Percentiles rank a stretch among this genome's conserved stretches.
Conservation (phyloP, 2,797 vertebrate genomes). For the Potorous gilbertii region DNA sequence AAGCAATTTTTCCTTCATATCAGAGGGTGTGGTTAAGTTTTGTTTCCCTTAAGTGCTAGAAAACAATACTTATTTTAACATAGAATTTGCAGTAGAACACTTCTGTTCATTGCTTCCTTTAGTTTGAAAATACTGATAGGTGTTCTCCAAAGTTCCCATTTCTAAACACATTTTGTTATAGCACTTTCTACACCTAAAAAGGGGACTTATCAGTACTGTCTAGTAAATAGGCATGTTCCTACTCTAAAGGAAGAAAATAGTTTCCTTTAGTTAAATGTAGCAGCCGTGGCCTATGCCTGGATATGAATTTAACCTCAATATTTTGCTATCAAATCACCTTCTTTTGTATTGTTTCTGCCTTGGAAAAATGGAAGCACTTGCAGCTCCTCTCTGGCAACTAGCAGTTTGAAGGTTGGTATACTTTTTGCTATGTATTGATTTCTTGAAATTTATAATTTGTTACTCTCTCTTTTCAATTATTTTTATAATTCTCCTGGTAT, state of each 20-base stretch:
- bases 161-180: conserved; percentile 25
- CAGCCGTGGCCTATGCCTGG: conserved; percentile 1
- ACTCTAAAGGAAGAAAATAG: conserved; percentile 27
- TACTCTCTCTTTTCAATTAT: conserved; percentile 15
- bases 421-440: conserved; percentile 40
- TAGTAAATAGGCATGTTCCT: not conserved
- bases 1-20: conserved; percentile 14
- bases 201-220: not conserved
- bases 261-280: conserved; percentile 29
- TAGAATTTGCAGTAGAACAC: conserved; percentile 5
- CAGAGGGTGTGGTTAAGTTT: conserved; percentile 27
- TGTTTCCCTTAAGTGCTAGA: conserved; percentile 41
- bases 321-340: conserved; percentile 5
- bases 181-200: not conserved
- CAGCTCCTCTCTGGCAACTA: conserved; percentile 21
- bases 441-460: conserved; percentile 38
- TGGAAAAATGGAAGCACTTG: conserved; percentile 8
- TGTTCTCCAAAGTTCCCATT: conserved; percentile 7
- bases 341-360: conserved; percentile 20
- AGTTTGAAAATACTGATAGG: not conserved
- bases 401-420: conserved; percentile 56
- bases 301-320: conserved; percentile 36
- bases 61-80: conserved; percentile 10
- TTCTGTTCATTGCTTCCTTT: conserved; percentile 48
- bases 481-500: conserved; percentile 10